Percentiles rank a stretch among this genome's conserved stretches.
Evolutionary conservation across 2,888 invertebrate species (phyloP).

Genomic region (Myopa testacea): DNA sequence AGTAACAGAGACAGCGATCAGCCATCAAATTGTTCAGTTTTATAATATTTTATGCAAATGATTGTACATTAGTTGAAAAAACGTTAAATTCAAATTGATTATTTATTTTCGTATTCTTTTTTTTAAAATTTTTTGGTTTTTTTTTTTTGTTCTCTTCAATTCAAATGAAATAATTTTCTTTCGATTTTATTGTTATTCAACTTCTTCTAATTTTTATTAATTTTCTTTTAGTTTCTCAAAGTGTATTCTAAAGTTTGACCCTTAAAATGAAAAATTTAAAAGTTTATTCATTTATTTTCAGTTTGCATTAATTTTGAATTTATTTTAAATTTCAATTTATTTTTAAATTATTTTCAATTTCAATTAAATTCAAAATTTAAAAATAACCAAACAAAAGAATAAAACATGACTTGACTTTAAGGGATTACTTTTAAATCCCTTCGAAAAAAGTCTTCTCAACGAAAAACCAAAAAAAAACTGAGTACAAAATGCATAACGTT

Average conservation of each 20-base stretch:
- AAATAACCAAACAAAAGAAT: background rate
- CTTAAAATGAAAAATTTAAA: background rate
- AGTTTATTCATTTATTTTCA: background rate
- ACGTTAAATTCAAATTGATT: background rate
- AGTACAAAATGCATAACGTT: conserved; percentile 25
- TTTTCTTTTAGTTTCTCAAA: too few species aligned
- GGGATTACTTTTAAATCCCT: too few species aligned
- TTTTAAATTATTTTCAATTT: background rate
- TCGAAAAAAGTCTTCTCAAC: too few species aligned
- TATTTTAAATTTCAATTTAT: background rate
- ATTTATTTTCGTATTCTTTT: background rate
- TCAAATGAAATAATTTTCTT: background rate
- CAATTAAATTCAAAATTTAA: background rate
- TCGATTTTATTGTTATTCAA: background rate
- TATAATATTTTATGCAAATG: conserved; percentile 32
- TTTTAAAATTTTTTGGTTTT: background rate
- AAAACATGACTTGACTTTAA: too few species aligned
- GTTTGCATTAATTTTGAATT: background rate
- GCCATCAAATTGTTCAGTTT: conserved; percentile 21
- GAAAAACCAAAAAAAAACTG: conserved; percentile 8
- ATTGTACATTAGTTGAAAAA: conserved; percentile 3
- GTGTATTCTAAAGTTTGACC: background rate
- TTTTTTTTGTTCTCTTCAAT: background rate
- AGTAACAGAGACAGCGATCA: background rate
- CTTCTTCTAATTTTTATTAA: too few species aligned